Base-by-base conservation (phyloP, 2,888 invertebrate genomes). In the Strigamia transsilvanica region DNA sequence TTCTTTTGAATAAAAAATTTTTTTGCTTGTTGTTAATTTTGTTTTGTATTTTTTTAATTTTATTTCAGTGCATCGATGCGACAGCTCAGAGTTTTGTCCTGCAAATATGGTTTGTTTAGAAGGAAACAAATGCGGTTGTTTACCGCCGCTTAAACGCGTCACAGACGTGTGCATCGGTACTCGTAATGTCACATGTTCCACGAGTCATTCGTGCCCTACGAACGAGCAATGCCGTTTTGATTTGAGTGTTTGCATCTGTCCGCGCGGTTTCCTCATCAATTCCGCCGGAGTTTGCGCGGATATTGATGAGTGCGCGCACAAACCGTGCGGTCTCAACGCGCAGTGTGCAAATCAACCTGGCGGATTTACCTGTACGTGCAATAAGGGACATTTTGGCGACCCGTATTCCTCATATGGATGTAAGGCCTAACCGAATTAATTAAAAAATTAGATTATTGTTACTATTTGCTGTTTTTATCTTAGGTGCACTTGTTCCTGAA, bases 231-330 rank as follows among this genome's bases (percentile, higher is more conserved):
- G 84, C 41, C 81, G 80, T 15, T 32, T 82, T 32, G 81, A 96
- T 15, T 95, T 95, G 38, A 94, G 94, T 79, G 93, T 95, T 0
- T 97, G 97, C 86, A 96, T 96, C 80, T 97, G 97, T 87, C 96
- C 96, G 6, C 93, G 94, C 87, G 96, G 96, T n/a, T 96, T 91
- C 87, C 91, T 92, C 83, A 93, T 94, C 32, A 91, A 91, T 82
- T 86, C 90, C 1, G 94, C 95, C 86, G 94, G 95, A 18, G 91
- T 93, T n/a, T 96, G 96, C 86, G 90, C 51, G 84, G 85, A 86
- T 84, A 73, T 85, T 56, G 85, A 86, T 83, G 86, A 86, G 79
- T 86, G 86, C 79, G 41, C 83, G 27, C 84, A 85, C 15, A 79
- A 89, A 84, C 91, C 91, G 0, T 96, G 96, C 87, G 96, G 96